Conservation (phyloP, 1,140 invertebrate species). For the Lepidurus couesii region DNA sequence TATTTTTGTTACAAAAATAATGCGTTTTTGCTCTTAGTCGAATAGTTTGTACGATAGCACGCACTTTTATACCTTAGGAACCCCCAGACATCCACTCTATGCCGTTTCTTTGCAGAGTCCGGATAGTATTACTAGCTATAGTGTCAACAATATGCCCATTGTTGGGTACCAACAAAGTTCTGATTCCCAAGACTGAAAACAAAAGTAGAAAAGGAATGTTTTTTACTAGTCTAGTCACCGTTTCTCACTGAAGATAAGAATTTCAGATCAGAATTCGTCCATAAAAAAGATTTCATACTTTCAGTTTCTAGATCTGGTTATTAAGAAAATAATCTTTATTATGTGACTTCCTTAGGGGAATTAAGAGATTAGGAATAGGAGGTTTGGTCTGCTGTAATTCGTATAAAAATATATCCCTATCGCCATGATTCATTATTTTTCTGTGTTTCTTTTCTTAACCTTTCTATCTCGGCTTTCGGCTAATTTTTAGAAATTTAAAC, state of each 20-base stretch:
- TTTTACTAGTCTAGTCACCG: background rate
- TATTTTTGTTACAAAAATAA: background rate
- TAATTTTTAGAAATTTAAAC: no score
- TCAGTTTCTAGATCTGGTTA: no score
- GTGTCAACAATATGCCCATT: constrained; percentile 46
- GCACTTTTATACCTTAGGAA: constrained; percentile 56
- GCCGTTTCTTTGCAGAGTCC: constrained; percentile 67
- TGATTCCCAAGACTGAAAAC: background rate
- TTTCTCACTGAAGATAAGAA: background rate
- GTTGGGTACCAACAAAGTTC: constrained; percentile 8
- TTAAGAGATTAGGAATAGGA: no score
- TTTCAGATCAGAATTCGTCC: no score
- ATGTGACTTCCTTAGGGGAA: no score
- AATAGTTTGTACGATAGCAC: constrained; percentile 73
- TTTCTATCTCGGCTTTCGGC: no score
- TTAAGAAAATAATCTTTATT: no score
- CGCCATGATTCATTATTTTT: no score
- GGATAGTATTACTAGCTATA: constrained; percentile 61
- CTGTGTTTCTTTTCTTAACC: no score
- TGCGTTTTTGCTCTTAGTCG: constrained; percentile 48
- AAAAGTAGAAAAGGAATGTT: background rate
- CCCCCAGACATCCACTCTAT: constrained; percentile 63
- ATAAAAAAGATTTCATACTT: no score
- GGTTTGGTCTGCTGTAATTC: no score
- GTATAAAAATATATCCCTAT: no score